Evolutionary conservation across 2,888 invertebrate genomes (phyloP).

Genomic region (Lomographa bimaculata): DNA sequence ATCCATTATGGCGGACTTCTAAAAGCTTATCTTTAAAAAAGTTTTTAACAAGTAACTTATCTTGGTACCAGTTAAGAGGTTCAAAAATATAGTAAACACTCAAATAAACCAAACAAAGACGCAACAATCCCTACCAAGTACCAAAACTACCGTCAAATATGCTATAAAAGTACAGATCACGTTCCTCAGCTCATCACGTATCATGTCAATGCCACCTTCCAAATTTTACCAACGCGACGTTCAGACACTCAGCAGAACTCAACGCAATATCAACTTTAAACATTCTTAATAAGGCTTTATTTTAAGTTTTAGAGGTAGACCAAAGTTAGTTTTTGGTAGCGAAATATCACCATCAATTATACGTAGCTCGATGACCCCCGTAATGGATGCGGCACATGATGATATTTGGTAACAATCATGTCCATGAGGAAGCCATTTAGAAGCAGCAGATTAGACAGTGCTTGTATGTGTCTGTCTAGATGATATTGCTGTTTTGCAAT

Average conservation of each 20-base stretch:
- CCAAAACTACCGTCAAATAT: slow-evolving; percentile 8
- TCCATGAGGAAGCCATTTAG: slow-evolving; percentile 31
- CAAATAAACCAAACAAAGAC: neutral
- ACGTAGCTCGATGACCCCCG: slow-evolving; percentile 49
- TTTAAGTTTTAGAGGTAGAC: neutral
- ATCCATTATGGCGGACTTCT: too few relatives aligned
- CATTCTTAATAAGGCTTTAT: too few relatives aligned
- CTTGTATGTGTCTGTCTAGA: neutral
- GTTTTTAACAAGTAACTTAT: too few relatives aligned
- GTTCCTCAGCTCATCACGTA: slow-evolving; percentile 45
- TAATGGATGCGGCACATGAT: slow-evolving; percentile 19
- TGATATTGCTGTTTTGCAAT: slow-evolving; percentile 3
- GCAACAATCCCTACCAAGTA: neutral
- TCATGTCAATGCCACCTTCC: slow-evolving; percentile 54
- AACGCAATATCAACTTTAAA: too few relatives aligned
- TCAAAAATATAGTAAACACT: neutral
- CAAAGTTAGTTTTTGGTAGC: slow-evolving; percentile 36
- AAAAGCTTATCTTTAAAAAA: too few relatives aligned
- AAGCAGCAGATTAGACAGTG: slow-evolving; percentile 4
- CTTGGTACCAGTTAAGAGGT: too few relatives aligned
- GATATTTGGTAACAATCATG: slow-evolving; percentile 42
- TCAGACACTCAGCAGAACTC: too few relatives aligned
- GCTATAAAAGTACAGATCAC: slow-evolving; percentile 34
- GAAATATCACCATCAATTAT: slow-evolving; percentile 45
- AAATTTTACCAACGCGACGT: slow-evolving; percentile 23